Evolutionary conservation across 2,888 invertebrate genomes (phyloP), one percentile per base, ranked within the genome.

Genomic region (Laothoe populi): DNA sequence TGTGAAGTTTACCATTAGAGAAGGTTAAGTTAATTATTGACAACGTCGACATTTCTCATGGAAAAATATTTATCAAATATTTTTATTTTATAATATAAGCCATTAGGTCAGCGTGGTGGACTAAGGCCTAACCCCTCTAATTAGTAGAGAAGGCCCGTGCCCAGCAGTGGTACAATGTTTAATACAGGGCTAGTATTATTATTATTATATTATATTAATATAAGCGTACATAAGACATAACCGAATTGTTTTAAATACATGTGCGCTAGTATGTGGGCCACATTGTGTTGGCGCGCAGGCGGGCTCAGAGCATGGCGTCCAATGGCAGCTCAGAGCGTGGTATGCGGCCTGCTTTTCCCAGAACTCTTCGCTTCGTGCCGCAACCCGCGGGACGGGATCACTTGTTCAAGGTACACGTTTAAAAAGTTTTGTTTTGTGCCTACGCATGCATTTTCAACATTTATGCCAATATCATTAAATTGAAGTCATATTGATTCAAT

Each of bases 281-380:
- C 48, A 60, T 60, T 63, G 24, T 46, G 82, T 86, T 86, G 69
- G 67, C 66, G 65, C 70, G 58, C 62, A 68, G 77, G 74, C 75
- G 72, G 81, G 73, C 67, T 69, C 68, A 74, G 73, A 67, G 73
- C 79, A 77, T 73, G 68, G 73, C 79, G 77, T 70, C 90, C 90
- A 90, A 90, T 90, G 71, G 81, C 80, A 66, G 71, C 74, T 68
- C 82, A 71, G 73, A 73, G 75, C 78, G 81, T 68, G 92, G 92
- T 87, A 92, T 92, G 92, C 90, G 87, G 88, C 84, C 88, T 83
- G 86, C 87, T 91, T 91, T 88, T 92, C 91, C 88, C 86, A 90
- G 91, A 91, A 90, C 82, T 86, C 80, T 78, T 81, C 77, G 78
- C 76, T 72, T 67, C 64, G 68, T 68, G 64, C 68, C 69, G 66